phyloP scores from a whole-genome alignment of 2,888 invertebrate species.

The Ypsolopha scabrella region DNA sequence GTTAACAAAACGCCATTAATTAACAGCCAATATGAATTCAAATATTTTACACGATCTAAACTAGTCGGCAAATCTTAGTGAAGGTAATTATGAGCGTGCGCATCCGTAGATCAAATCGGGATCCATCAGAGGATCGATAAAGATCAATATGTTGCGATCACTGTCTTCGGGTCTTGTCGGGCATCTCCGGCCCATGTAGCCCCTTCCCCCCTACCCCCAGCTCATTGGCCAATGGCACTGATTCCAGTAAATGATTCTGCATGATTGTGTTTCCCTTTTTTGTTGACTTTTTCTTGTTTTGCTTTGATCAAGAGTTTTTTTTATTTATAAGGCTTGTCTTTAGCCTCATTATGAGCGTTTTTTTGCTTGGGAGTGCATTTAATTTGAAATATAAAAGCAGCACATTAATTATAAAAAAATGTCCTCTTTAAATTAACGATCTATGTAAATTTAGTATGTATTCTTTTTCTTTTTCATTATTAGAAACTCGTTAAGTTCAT shows the following conservation, averaged over 20 bases:
- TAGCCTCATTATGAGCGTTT: too few relatives aligned
- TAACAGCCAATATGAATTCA: neutral
- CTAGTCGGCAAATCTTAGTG: neutral
- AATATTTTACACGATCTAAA: neutral
- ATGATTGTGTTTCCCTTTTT: constrained; percentile 55
- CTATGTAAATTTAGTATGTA: too few relatives aligned
- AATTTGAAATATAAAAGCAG: too few relatives aligned
- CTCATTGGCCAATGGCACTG: constrained; percentile 18
- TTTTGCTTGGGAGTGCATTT: too few relatives aligned
- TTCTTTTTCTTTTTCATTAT: too few relatives aligned
- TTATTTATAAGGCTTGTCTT: too few relatives aligned
- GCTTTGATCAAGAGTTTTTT: too few relatives aligned
- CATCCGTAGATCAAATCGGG: constrained; percentile 1
- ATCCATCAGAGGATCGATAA: constrained; percentile 3
- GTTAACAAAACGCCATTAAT: neutral
- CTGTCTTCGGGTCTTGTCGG: neutral
- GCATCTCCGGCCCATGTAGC: neutral
- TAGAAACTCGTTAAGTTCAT: too few relatives aligned
- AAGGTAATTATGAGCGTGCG: constrained; percentile 2
- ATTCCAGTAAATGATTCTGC: constrained; percentile 63
- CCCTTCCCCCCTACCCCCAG: neutral
- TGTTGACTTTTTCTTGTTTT: constrained; percentile 34
- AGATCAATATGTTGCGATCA: constrained; percentile 3
- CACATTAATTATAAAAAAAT: too few relatives aligned
- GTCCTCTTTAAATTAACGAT: too few relatives aligned